A percentile compares a stretch with the other conserved stretches of the same genome.
Conservation (phyloP, 2,888 invertebrate genomes). For the Polymixis lichenea region DNA sequence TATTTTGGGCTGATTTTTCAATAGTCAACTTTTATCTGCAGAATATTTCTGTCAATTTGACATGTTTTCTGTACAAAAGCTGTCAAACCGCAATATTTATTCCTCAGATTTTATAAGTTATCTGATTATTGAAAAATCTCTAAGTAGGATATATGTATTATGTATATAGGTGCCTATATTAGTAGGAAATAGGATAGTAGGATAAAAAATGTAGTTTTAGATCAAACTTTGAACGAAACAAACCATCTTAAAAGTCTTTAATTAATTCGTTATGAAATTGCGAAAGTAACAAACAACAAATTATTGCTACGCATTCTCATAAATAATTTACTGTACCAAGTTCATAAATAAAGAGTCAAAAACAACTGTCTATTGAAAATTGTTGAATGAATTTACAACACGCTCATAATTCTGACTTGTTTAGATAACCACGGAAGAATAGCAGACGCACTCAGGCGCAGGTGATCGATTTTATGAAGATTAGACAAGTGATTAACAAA, state of each 20-base stretch:
- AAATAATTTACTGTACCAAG: background rate
- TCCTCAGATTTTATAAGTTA: too few species aligned
- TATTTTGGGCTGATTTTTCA: too few species aligned
- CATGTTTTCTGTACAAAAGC: too few species aligned
- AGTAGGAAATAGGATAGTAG: too few species aligned
- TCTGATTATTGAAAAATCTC: too few species aligned
- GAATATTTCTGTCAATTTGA: too few species aligned
- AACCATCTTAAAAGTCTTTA: background rate
- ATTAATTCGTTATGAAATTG: background rate
- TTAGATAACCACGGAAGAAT: constrained; percentile 37
- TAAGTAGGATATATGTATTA: too few species aligned
- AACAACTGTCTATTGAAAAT: constrained; percentile 15
- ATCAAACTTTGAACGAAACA: background rate
- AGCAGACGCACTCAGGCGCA: constrained; percentile 39
- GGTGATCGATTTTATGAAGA: constrained; percentile 36
- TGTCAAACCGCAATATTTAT: too few species aligned
- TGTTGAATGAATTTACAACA: background rate
- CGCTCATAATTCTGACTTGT: constrained; percentile 46
- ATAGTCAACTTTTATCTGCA: too few species aligned
- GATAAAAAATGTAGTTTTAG: background rate
- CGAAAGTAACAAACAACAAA: background rate
- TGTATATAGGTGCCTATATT: too few species aligned
- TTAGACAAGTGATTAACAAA: constrained; percentile 39
- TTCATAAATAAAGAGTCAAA: background rate
- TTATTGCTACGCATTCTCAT: background rate